phyloP scores from a whole-genome alignment of 2,797 vertebrate genomes.

The Eleutherodactylus coqui region DNA sequence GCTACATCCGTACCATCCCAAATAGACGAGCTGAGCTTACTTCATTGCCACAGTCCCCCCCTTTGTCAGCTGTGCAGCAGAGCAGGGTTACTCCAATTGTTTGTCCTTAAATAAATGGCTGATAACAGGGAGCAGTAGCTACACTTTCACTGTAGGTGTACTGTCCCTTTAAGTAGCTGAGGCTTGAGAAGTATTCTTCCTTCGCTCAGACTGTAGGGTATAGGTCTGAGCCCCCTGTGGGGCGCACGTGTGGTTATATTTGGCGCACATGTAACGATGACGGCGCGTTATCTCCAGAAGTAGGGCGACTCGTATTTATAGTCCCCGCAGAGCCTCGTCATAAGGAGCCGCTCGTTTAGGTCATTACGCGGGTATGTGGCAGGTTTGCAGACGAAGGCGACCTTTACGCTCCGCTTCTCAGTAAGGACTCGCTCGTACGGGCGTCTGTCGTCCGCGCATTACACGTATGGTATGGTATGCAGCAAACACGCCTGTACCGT shows the following conservation, averaged over 20 bases:
- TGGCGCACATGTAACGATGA: slow-evolving; percentile 11
- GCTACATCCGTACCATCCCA: too few species aligned
- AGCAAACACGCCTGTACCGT: too few species aligned
- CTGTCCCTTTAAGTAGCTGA: not conserved
- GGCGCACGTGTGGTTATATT: not conserved
- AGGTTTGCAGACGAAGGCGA: slow-evolving; percentile 10
- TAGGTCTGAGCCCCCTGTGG: not conserved
- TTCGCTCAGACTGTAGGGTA: not conserved
- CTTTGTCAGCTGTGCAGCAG: too few species aligned
- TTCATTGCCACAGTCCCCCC: too few species aligned
- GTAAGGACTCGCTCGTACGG: too few species aligned
- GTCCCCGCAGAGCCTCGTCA: not conserved
- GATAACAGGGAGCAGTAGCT: too few species aligned
- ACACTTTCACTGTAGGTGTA: not conserved
- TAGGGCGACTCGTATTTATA: slow-evolving; percentile 54
- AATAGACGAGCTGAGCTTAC: too few species aligned
- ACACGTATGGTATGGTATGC: too few species aligned
- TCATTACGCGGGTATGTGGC: slow-evolving; percentile 8
- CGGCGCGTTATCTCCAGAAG: slow-evolving; percentile 9
- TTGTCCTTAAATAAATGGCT: not conserved
- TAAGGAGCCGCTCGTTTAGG: slow-evolving; percentile 32
- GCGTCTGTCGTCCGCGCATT: too few species aligned
- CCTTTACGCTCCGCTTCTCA: not conserved
- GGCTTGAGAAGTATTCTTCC: not conserved
- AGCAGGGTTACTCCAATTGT: too few species aligned